Conservation (phyloP, 35 echinoderm and acorn worm genomes). For the Holothuria glaberrima region DNA sequence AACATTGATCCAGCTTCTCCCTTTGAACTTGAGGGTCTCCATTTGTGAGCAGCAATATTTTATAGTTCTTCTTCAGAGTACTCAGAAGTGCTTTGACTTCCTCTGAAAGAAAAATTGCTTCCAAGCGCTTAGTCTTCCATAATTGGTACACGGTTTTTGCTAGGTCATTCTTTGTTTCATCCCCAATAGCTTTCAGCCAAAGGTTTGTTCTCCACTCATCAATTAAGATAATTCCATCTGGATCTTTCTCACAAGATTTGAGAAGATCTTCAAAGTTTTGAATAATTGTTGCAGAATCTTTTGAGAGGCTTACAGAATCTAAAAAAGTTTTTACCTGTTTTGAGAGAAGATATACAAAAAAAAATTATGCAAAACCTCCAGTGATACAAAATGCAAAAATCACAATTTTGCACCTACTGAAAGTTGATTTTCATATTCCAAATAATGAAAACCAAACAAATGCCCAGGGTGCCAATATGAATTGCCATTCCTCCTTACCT, state of each 20-base stretch:
- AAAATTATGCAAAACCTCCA: neutral
- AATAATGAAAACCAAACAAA: too few relatives aligned
- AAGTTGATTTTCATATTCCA: too few relatives aligned
- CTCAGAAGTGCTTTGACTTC: slow-evolving; percentile 69
- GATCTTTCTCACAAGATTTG: slow-evolving; percentile 62
- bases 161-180: slow-evolving; percentile 42
- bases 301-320: neutral
- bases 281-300: slow-evolving; percentile 67
- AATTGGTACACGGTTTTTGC: slow-evolving; percentile 63
- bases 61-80: slow-evolving; percentile 68
- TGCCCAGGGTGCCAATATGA: too few relatives aligned
- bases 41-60: slow-evolving; percentile 87
- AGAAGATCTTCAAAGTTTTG: slow-evolving; percentile 56
- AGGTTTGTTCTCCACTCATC: slow-evolving; percentile 93
- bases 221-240: slow-evolving; percentile 73
- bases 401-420: too few relatives aligned
- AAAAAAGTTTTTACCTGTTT: slow-evolving; percentile 18
- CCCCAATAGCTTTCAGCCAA: slow-evolving; percentile 76
- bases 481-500: too few relatives aligned
- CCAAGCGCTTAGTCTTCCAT: slow-evolving; percentile 81
- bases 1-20: slow-evolving; percentile 75
- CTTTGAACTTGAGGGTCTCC: slow-evolving; percentile 80
- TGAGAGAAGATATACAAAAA: neutral
- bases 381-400: too few relatives aligned
- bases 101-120: slow-evolving; percentile 70